A percentile compares a stretch with the other conserved stretches of the same genome.
phyloP scores from a whole-genome alignment of 92 coral and sea anemone genomes.

The Diadumene lineata region DNA sequence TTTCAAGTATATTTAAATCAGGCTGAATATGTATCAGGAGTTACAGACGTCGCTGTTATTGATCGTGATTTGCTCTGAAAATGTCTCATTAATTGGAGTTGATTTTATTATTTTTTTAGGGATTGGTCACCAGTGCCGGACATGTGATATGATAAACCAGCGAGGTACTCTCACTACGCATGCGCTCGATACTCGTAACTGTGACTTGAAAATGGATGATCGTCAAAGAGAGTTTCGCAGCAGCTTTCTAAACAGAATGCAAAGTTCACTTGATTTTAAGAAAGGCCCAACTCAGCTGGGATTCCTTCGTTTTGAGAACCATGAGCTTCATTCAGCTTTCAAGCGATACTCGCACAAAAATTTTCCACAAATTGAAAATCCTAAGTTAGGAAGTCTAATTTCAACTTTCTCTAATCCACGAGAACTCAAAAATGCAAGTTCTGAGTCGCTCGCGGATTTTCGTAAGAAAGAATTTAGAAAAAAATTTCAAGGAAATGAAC shows the following conservation, averaged over 20 bases:
- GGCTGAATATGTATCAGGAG: too few relatives aligned
- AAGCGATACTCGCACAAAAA: conserved; percentile 5
- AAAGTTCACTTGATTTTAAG: not conserved
- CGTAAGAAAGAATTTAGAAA: conserved; percentile 84
- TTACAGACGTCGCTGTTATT: too few relatives aligned
- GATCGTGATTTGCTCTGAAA: not conserved
- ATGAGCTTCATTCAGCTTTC: conserved; percentile 13
- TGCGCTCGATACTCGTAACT: conserved; percentile 13
- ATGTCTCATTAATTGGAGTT: not conserved
- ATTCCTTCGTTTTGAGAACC: conserved; percentile 2
- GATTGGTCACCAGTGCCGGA: conserved; percentile 25
- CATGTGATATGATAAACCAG: conserved; percentile 35
- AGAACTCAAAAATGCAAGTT: conserved; percentile 36
- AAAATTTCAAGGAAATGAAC: conserved; percentile 88
- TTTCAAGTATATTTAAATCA: too few relatives aligned
- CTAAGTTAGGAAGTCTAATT: conserved; percentile 66
- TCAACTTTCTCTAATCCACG: conserved; percentile 68
- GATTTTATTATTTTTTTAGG: conserved; percentile 1
- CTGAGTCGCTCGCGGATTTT: conserved; percentile 72
- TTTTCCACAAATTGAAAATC: conserved; percentile 31
- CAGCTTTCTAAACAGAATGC: not conserved
- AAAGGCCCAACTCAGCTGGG: not conserved
- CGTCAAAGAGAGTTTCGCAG: not conserved
- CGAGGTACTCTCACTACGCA: conserved; percentile 24
- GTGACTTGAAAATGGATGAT: not conserved